Evolutionary conservation across 2,113 vertebrate species (phyloP), one percentile per base, ranked within the genome.

Genomic region (Mus pahari): DNA sequence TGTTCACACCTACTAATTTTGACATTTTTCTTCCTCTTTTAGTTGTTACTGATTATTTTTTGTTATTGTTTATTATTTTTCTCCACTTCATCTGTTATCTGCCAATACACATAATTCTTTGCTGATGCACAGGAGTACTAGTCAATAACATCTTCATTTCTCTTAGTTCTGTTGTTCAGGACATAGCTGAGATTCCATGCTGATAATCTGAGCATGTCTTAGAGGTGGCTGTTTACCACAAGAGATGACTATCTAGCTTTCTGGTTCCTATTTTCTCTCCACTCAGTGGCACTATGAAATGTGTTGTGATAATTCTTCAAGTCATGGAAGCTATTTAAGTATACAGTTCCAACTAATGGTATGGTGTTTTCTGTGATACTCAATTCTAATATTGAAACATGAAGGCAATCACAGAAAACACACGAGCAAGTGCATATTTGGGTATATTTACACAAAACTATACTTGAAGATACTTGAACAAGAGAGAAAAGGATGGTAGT

Each of bases 21-120:
- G 50, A 8, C 53, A 33, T 84, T 73, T 28, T 75, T 78, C 26
- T 31, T 91, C 12, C 1, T 62, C 14, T 24, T 66, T 86, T 89
- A 60, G 33, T 17, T 36, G 14, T 73, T 62, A 60, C 19, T 73
- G 14, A 14, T 87, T 79, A 45, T 17, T 79, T 89, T 4, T 36
- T 95, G 53, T 36, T n/a, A 36, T 73, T 91, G 33, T 16, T 68
- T 66, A 39, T 33, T 86, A 31, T 74, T 87, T 92, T 94, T 90
- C 6, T 89, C 19, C 19, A 50, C 31, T 22, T 58, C 22, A 42
- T 48, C 81, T 94, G 64, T 12, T 39, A 10, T 39, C 19, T 10
- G 1, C 3, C n/a, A 24, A 77, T 12, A 77, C 64, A 84, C 5
- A 8, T 4, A 86, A 20, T 60, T n/a, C 9, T 95, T 81, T n/a